phyloP scores from a whole-genome alignment of 1,140 invertebrate genomes.

The Eueides isabella region DNA sequence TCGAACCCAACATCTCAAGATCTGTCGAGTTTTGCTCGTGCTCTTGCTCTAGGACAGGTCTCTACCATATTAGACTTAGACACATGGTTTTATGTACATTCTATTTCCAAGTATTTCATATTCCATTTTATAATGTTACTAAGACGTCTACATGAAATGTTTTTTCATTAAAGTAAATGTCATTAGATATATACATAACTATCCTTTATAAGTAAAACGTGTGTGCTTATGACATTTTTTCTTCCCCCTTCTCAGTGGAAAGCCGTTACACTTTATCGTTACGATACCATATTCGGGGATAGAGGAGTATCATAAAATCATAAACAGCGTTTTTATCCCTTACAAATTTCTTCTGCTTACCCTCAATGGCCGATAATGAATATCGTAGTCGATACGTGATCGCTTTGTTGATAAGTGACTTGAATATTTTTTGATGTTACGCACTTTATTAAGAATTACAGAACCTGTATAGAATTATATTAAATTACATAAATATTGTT shows the following conservation, averaged over 20 bases:
- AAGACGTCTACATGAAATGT: conserved; percentile 45
- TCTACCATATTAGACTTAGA: conserved; percentile 14
- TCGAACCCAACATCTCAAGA: too few species aligned
- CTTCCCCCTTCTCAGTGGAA: conserved; percentile 41
- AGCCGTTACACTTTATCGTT: conserved; percentile 65
- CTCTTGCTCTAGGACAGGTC: too few species aligned
- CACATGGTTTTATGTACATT: conserved; percentile 8
- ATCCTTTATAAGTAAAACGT: conserved; percentile 49
- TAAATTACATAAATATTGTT: background rate
- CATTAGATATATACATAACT: conserved; percentile 57
- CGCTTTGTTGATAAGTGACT: conserved; percentile 30
- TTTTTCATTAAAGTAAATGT: conserved; percentile 63
- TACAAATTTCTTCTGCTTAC: conserved; percentile 56
- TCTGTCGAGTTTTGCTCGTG: too few species aligned
- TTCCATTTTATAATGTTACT: conserved; percentile 43
- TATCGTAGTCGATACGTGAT: conserved; percentile 60
- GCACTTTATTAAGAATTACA: background rate
- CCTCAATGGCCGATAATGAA: conserved; percentile 62
- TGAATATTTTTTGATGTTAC: conserved; percentile 10
- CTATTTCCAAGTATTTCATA: conserved; percentile 16
- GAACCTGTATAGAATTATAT: background rate
- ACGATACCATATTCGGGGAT: conserved; percentile 64
- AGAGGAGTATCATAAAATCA: conserved; percentile 71
- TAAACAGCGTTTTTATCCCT: conserved; percentile 65
- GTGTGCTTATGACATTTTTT: conserved; percentile 55